Evolutionary conservation across 2,888 invertebrate genomes (phyloP).

Genomic region (Campoplex capitator): DNA sequence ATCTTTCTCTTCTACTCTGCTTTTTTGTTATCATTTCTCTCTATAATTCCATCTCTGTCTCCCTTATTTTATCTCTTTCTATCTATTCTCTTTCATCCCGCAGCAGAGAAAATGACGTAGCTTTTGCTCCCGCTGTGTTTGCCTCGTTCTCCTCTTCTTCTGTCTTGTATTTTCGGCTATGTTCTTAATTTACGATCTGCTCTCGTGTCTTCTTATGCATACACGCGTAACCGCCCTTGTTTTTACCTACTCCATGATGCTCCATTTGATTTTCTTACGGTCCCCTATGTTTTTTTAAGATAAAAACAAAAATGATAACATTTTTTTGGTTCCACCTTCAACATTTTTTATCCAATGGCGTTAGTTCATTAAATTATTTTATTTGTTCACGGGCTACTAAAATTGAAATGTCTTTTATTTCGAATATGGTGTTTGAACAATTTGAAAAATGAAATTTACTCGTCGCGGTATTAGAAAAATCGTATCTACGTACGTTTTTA

Average conservation of each 20-base stretch:
- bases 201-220: background rate
- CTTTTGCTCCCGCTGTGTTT: constrained; percentile 54
- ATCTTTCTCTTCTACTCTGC: constrained; percentile 24
- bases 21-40: constrained; percentile 45
- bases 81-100: constrained; percentile 24
- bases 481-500: too few relatives aligned
- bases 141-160: background rate
- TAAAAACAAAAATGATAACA: background rate
- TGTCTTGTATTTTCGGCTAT: constrained; percentile 45
- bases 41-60: constrained; percentile 4
- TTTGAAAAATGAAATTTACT: background rate
- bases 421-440: too few relatives aligned
- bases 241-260: background rate
- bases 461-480: background rate
- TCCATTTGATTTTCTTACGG: background rate
- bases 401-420: background rate
- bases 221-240: background rate
- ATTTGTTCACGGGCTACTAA: background rate
- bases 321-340: background rate
- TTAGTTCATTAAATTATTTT: background rate
- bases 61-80: background rate
- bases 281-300: background rate
- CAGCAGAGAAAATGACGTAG: constrained; percentile 51
- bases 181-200: constrained; percentile 25
- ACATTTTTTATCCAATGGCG: background rate